phyloP scores from a whole-genome alignment of 2,888 invertebrate genomes.

The Oligia strigilis region DNA sequence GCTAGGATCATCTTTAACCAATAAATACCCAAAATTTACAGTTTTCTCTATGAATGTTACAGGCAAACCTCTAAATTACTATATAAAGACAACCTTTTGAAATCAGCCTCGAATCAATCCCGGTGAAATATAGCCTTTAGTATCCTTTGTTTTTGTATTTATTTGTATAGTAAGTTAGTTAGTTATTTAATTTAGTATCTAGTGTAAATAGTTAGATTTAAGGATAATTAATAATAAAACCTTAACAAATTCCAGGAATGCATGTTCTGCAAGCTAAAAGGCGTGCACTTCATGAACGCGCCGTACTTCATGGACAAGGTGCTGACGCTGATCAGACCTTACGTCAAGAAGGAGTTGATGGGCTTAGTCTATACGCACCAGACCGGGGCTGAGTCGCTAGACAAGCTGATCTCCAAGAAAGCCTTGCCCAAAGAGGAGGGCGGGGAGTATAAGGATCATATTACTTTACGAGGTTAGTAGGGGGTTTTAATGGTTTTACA shows the following conservation, averaged over 20 bases:
- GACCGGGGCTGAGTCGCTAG: slow-evolving; percentile 82
- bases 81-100: too few relatives aligned
- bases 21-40: too few relatives aligned
- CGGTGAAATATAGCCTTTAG: too few relatives aligned
- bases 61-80: too few relatives aligned
- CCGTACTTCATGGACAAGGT: slow-evolving; percentile 93
- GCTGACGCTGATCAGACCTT: slow-evolving; percentile 92
- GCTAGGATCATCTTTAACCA: too few relatives aligned
- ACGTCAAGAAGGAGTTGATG: slow-evolving; percentile 92
- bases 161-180: too few relatives aligned
- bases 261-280: slow-evolving; percentile 92
- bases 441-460: slow-evolving; percentile 87
- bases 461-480: slow-evolving; percentile 74
- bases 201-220: too few relatives aligned
- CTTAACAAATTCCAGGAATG: slow-evolving; percentile 89
- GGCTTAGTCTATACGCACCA: slow-evolving; percentile 90
- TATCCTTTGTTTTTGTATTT: too few relatives aligned
- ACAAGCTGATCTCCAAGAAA: slow-evolving; percentile 89
- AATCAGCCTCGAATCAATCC: too few relatives aligned
- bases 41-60: too few relatives aligned
- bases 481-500: neutral
- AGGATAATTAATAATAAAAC: neutral
- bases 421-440: slow-evolving; percentile 92
- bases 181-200: too few relatives aligned
- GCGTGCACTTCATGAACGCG: slow-evolving; percentile 93